Evolutionary conservation across 2,888 invertebrate species (phyloP), one percentile per base, ranked within the genome.

Genomic region (Agonopterix alstromeriana): DNA sequence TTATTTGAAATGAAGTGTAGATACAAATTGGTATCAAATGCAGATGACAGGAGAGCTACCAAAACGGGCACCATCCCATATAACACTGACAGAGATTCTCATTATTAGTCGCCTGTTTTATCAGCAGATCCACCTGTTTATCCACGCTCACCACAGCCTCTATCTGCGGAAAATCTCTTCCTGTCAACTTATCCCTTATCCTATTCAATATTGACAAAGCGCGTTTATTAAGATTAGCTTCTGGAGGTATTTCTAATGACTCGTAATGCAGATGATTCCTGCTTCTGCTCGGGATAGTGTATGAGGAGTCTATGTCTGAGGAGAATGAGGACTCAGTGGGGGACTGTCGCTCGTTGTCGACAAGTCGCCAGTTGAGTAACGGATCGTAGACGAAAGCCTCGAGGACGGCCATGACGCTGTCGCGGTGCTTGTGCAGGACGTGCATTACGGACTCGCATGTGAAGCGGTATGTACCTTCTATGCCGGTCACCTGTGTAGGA

Each of bases 361-460:
- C 67, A 4, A 99, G 90, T 49, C 98, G 91, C 99, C 99, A 99
- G 84, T 98, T 99, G 12, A 99, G 91, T 38, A 99, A 87, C 0
- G 99, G 99, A 88, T 99, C 99, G 73, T 99, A 98, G 0, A 99
- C 98, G 78, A 99, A 99, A 0, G 99, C 99, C 75, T 99, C 99
- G 36, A 99, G 85, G 0, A 99, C 98, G 1, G 99, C 99, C 97
- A 99, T 97, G 47, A 99, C 89, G 69, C 98, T 98, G 87, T 99
- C 99, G 67, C 97, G 96, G 77, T 99, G 98, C 43, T 95, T 92
- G 56, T 97, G 93, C 10, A 98, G 82, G 4, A 98, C 98, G 42
- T 95, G 92, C 97, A 99, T 98, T 0, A 99, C 98, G 8, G 97
- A 95, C 75, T 98, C 98, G 80, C 98, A 98, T 0, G 98, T 99